Evolutionary conservation across 2,113 vertebrate species (phyloP), one percentile per base, ranked within the genome.

Genomic region (Colius striatus): DNA sequence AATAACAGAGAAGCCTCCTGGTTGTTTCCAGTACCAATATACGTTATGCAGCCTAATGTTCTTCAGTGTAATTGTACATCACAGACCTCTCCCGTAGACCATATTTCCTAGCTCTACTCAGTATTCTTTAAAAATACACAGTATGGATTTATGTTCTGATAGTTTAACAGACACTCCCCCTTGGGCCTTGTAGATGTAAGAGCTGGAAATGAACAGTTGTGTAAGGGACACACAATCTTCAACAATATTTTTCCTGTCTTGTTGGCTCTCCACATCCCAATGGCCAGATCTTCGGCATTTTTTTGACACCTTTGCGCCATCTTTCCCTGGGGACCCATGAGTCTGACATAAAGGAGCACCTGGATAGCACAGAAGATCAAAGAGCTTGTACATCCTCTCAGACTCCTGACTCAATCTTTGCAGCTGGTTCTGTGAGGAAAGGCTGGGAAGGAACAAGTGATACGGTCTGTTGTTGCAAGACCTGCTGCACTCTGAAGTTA

Each of bases 1-100:
- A 82, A 25, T 62, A 25, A 61, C 79, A 63, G 55, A 90, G 83
- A 70, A 92, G 85, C 63, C 88, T 86, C 83, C 92, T 92, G 79
- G 83, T 88, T 76, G 38, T 74, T 96, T 70, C 55, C 63, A 67
- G n/a, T 74, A 72, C 55, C 60, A 16, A 38, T 16, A 80, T 21
- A 20, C 55, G 63, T 88, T 84, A 70, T 67, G 36, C 47, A 71
- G 85, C 57, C 36, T 72, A 68, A 60, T 63, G 55, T 67, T 84
- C 57, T 86, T n/a, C 34, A 66, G 51, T 48, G 30, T 61, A 50
- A 72, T 27, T 85, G 62, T 73, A 67, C 61, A 75, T 92, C 87
- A 63, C 18, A 91, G 60, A 38, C 70, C 20, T 94, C 87, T 77
- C 77, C 77, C 71, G 57, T 18, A 75, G 65, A 84, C 45, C 16